These are phyloP conservation scores for Agonum fuliginosum DNA, from an alignment of 2,888 invertebrate genomes.

Conservation along the genomic window DNA sequence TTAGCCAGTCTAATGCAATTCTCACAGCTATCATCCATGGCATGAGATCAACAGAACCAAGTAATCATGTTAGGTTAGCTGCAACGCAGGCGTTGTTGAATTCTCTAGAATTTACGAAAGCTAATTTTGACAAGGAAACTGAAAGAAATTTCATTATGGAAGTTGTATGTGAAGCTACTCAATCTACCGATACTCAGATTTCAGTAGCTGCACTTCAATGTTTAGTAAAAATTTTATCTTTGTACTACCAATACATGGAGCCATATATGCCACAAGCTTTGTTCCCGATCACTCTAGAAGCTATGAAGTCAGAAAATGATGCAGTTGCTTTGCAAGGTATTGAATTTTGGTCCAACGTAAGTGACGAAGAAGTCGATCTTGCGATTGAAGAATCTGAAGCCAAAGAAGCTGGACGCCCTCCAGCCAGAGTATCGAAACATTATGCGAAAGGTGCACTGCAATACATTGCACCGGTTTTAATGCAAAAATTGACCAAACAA, in stretches of 20 bases:
- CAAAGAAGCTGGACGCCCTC: constrained; percentile 93
- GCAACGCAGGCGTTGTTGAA: constrained; percentile 97
- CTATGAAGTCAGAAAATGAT: constrained; percentile 98
- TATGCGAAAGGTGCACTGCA: constrained; percentile 99
- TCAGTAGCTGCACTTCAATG: constrained; percentile 98
- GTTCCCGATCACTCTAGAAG: constrained; percentile 98
- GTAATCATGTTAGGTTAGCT: constrained; percentile 94
- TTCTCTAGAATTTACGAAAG: constrained; percentile 98
- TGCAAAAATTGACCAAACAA: constrained; percentile 96
- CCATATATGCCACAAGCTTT: constrained; percentile 98
- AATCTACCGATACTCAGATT: constrained; percentile 92
- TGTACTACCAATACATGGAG: constrained; percentile 99
- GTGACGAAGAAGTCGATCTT: constrained; percentile 98
- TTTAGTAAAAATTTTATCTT: constrained; percentile 96
- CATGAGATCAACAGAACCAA: constrained; percentile 95
- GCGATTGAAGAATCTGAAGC: constrained; percentile 96
- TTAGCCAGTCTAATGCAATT: constrained; percentile 95
- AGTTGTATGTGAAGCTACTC: constrained; percentile 98
- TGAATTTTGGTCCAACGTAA: constrained; percentile 99
- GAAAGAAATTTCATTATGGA: constrained; percentile 99
- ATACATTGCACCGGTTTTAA: constrained; percentile 94
- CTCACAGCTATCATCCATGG: constrained; percentile 99
- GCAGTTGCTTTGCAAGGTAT: constrained; percentile 98
- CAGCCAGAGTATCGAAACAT: constrained; percentile 92
- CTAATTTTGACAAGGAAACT: constrained; percentile 97